Evolutionary conservation across 1,140 invertebrate genomes (phyloP), one percentile per base, ranked within the genome.

Genomic region (Euwallacea similis): DNA sequence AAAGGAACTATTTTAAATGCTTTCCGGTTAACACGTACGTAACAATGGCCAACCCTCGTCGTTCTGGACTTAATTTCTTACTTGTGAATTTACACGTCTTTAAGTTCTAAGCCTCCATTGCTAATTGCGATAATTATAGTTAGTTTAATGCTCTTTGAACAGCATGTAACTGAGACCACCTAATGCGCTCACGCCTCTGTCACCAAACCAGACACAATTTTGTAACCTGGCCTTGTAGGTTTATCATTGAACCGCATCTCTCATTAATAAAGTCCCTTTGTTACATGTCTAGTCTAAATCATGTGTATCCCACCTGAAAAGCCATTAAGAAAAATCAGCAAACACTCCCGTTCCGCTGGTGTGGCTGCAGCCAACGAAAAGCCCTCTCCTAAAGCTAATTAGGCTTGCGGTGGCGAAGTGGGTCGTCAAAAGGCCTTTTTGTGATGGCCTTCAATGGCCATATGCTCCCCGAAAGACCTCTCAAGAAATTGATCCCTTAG

Each of bases 1-100:
- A 70, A 64, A 58, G 54, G 53, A 55, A 56, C 68, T 64, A 70
- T 70, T 70, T 70, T 69, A 61, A 69, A 64, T 64, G 44, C 47
- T 41, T 70, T 70, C 68, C 68, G 46, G 60, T 70, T 69, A 64
- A 58, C 68, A 70, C 58, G 43, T 58, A 66, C 8, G 41, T 42
- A 60, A 60, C 9, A 33, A 33, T 33, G 21, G 21, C 21, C 41
- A 42, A 10, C 16, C 58, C 16, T 42, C 41, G 11, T 2, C 16
- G 11, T 56, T 56, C 46, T 13, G 46, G 13, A 50, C 9, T 50
- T 50, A 50, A 50, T 50, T 50, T 13, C 21, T 33, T 33, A 33
- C 21, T 33, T 33, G 21, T 4, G 21, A 13, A 50, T 50, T 50
- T 50, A 50, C 9, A 50, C 13, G 9, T 50, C 46, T 6, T 50